phyloP scores from a whole-genome alignment of 2,113 vertebrate genomes.

The Theropithecus gelada region DNA sequence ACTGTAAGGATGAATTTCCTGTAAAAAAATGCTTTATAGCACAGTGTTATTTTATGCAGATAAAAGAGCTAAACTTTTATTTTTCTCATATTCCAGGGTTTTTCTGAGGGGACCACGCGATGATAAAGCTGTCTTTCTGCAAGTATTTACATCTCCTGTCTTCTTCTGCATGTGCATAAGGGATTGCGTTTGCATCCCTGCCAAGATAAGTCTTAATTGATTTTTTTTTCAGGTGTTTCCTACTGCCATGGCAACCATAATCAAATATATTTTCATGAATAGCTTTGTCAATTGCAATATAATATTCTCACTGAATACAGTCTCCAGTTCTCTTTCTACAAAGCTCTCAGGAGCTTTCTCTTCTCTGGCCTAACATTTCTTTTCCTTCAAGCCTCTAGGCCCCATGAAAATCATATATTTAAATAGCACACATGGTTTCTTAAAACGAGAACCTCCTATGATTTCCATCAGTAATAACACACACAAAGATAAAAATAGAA shows the following conservation, averaged over 20 bases:
- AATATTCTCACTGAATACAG: slow-evolving; percentile 73
- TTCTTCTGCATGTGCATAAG: slow-evolving; percentile 71
- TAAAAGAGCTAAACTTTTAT: slow-evolving; percentile 56
- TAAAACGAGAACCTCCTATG: slow-evolving; percentile 70
- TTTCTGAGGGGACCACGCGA: background rate
- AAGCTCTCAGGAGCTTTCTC: slow-evolving; percentile 72
- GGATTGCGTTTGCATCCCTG: slow-evolving; percentile 68
- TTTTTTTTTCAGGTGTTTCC: slow-evolving; percentile 84
- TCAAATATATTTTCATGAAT: slow-evolving; percentile 81
- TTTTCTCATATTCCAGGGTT: slow-evolving; percentile 46
- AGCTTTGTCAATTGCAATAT: slow-evolving; percentile 76
- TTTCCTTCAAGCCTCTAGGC: slow-evolving; percentile 57
- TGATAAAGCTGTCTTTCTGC: slow-evolving; percentile 27
- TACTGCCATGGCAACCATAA: slow-evolving; percentile 83
- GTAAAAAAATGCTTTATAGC: slow-evolving; percentile 50
- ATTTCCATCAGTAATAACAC: slow-evolving; percentile 68
- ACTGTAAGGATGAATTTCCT: background rate
- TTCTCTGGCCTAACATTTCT: slow-evolving; percentile 75
- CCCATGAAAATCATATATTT: slow-evolving; percentile 69
- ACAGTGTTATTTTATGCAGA: background rate
- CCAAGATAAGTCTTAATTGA: slow-evolving; percentile 79
- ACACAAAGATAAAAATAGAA: slow-evolving; percentile 67
- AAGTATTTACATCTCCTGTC: slow-evolving; percentile 70
- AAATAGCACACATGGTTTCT: slow-evolving; percentile 41
- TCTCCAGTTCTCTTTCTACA: slow-evolving; percentile 59